phyloP scores from a whole-genome alignment of 2,797 vertebrate species.

The Acanthopagrus latus region DNA sequence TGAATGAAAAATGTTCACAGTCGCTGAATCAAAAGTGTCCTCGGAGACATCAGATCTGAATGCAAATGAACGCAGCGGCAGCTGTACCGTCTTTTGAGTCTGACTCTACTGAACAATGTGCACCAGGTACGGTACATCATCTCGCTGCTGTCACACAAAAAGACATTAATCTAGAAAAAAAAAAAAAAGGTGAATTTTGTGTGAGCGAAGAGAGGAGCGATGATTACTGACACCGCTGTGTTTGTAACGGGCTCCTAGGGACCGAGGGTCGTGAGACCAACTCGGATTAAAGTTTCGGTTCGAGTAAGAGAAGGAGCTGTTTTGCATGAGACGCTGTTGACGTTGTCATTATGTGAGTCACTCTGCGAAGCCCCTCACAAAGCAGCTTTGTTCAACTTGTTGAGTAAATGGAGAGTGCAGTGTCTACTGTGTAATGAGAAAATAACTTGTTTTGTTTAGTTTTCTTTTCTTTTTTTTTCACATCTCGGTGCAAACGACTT shows the following conservation, averaged over 20 bases:
- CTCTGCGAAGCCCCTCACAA: not conserved
- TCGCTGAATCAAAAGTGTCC: conserved; percentile 34
- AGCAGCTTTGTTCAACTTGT: conserved; percentile 27
- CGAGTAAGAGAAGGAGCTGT: not conserved
- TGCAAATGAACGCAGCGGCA: conserved; percentile 43
- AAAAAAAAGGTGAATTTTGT: conserved; percentile 9
- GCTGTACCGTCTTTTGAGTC: conserved; percentile 31
- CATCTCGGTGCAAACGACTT: conserved; percentile 58
- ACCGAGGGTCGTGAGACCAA: not conserved
- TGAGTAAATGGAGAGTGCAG: not conserved
- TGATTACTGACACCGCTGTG: conserved; percentile 32
- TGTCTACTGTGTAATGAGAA: not conserved
- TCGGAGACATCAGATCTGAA: conserved; percentile 26
- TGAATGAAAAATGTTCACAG: conserved; percentile 21
- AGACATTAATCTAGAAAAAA: conserved; percentile 24
- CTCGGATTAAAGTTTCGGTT: conserved; percentile 33
- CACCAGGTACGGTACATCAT: conserved; percentile 46
- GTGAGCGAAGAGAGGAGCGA: conserved; percentile 20
- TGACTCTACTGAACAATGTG: conserved; percentile 34
- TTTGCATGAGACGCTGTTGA: not conserved
- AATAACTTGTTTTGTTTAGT: conserved; percentile 14
- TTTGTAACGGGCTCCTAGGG: conserved; percentile 37
- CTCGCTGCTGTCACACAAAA: conserved; percentile 41
- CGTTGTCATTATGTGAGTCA: conserved; percentile 2
- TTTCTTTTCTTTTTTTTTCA: not conserved